Evolutionary conservation across 2,797 vertebrate species (phyloP), one percentile per base, ranked within the genome.

Genomic region (Lagocephalus sceleratus): DNA sequence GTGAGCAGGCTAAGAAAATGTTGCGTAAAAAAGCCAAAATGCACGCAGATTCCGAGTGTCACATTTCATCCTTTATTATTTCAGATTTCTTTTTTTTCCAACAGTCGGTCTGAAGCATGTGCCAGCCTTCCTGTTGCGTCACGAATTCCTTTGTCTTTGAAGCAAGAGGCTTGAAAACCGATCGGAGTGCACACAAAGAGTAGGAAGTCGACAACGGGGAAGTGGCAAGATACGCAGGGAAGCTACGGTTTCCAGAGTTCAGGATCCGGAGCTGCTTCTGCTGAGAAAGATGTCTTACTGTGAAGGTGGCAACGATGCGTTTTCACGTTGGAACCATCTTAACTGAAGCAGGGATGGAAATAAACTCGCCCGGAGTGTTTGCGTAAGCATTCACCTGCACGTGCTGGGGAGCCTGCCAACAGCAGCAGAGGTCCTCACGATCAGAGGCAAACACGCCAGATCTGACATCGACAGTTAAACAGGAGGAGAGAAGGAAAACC

Each of bases 271-370:
- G 21, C 11, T 47, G 40, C 3, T 42, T n/a, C n/a, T 5, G 32
- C 5, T 7, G 20, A 3, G 17, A 26, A 40, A 54, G 10, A 35
- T 5, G 17, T 41, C 23, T 42, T 11, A 52, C 25, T 56, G 26
- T 48, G 7, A 60, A 43, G 21, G 16, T 8, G 5, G 25, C 7
- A 26, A 29, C 29, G 32, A 47, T 61, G 12, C 35, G 11, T 35
- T 44, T 48, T 11, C 42, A 32, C 5, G 29, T 41, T 47, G 11
- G 40, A 47, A 41, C 17, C 15, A n/a, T 19, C 7, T 25, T 48
- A 15, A 60, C 51, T 19, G 51, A 54, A 20, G 17, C 39, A 41
- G 11, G 22, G 55, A 58, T 60, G 52, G 38, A 75, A 73, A 79
- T 32, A 16, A 59, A 50, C 14, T 60, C 26, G 1, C 40, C 50